Evolutionary conservation across 2,888 invertebrate species (phyloP), one percentile per base, ranked within the genome.

Genomic region (Drosophila pseudotalamancana): DNA sequence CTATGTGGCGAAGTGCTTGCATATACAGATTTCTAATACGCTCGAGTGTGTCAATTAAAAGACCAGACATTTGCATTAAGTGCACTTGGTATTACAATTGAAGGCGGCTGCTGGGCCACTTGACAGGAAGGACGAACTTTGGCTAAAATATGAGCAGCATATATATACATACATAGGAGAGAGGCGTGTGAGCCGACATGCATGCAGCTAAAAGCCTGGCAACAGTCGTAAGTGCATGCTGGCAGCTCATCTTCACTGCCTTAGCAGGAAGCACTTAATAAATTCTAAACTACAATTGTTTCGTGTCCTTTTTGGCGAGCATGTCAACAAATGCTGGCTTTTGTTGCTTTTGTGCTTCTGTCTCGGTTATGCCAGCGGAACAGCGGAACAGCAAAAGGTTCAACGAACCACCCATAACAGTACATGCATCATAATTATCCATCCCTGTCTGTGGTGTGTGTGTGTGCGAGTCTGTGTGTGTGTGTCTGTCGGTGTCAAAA

Each of bases 201-300:
- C 14, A 29, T 55, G 25, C 34, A 48, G 53, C 32, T 72, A 56
- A 64, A 55, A 75, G 75, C 71, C 46, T 64, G 31, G 35, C 49
- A 64, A 64, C 60, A 57, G 55, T 59, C 65, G 62, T 56, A 55
- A 70, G 77, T 83, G 75, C 79, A 75, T 74, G 45, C 64, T 64
- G 72, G 53, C 60, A 45, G 48, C 53, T 50, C 67, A 65, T 61
- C 64, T 77, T 57, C 43, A 29, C 43, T 34, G 35, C 12, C 32
- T 27, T 32, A 57, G 53, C 67, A 80, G 84, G 87, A 86, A 84
- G 84, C 80, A 80, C 87, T 81, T 81, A 83, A 81, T 81, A 81
- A 86, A 80, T 86, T 67, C 87, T 56, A 77, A 79, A 60, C 80
- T 46, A 50, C 76, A 86, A 86, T 84, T 69, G 70, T 73, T 32